These are phyloP conservation scores for Philopotamus ludificatus DNA, from an alignment of 1,140 invertebrate species.

Conservation along the genomic window DNA sequence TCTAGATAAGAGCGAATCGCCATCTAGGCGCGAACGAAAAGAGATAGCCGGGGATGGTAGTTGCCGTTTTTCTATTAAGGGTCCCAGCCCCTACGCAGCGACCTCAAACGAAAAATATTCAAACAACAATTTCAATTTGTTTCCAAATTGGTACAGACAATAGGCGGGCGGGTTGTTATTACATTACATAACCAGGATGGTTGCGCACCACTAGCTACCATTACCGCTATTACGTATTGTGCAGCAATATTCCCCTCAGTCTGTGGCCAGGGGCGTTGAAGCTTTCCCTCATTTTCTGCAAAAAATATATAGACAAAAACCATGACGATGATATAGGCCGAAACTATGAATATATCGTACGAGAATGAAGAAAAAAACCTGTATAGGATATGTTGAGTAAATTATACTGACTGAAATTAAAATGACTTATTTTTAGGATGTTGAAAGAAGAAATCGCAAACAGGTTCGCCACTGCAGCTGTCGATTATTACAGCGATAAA, in stretches of 20 bases:
- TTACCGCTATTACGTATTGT: constrained; percentile 30
- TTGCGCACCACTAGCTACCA: constrained; percentile 25
- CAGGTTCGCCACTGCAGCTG: too few relatives aligned
- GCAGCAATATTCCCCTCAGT: constrained; percentile 19
- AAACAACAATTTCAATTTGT: constrained; percentile 44
- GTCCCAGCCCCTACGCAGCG: constrained; percentile 8
- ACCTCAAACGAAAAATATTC: constrained; percentile 37
- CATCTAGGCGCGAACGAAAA: constrained; percentile 18
- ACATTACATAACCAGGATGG: constrained; percentile 39
- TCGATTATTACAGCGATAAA: too few relatives aligned
- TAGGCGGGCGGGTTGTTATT: constrained; percentile 40
- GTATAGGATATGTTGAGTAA: too few relatives aligned
- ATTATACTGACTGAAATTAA: too few relatives aligned
- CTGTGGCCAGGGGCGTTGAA: background rate
- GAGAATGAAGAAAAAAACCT: too few relatives aligned
- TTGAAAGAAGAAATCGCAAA: too few relatives aligned
- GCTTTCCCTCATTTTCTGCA: background rate
- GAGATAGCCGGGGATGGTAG: constrained; percentile 21
- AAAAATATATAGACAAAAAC: too few relatives aligned
- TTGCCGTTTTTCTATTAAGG: constrained; percentile 31
- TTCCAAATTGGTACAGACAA: constrained; percentile 43
- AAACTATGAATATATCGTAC: too few relatives aligned
- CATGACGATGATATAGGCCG: too few relatives aligned
- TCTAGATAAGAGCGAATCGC: constrained; percentile 30
- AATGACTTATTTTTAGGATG: too few relatives aligned